Conservation (phyloP, 2,888 invertebrate species). For the Chaetoderma sp. region DNA sequence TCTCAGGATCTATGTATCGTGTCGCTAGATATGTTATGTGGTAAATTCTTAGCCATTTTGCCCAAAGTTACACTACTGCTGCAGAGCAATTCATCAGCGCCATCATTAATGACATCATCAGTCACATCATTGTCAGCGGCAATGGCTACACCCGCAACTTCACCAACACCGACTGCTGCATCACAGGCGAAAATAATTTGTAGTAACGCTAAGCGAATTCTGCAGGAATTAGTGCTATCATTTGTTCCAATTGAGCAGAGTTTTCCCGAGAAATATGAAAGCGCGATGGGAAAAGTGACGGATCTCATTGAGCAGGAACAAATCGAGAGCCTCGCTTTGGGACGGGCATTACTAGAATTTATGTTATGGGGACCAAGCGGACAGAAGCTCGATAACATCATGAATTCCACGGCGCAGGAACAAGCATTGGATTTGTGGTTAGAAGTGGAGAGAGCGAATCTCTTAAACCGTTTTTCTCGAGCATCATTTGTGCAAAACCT, state of each 20-base stretch:
- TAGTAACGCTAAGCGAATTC: neutral
- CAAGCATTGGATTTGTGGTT: slow-evolving; percentile 44
- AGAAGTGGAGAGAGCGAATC: slow-evolving; percentile 48
- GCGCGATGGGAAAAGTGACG: slow-evolving; percentile 43
- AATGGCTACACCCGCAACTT: no score
- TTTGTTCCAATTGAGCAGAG: slow-evolving; percentile 2
- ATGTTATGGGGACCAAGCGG: slow-evolving; percentile 54
- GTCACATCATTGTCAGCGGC: no score
- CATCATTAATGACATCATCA: no score
- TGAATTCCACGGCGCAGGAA: neutral
- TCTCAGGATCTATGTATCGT: neutral
- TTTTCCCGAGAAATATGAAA: slow-evolving; percentile 26
- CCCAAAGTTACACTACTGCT: neutral
- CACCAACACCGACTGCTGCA: neutral
- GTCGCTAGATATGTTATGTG: neutral
- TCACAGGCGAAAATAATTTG: neutral
- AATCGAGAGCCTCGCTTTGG: slow-evolving; percentile 51
- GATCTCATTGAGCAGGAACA: slow-evolving; percentile 46
- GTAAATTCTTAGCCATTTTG: slow-evolving; percentile 5
- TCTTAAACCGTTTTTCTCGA: slow-evolving; percentile 50
- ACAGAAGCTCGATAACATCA: slow-evolving; percentile 21
- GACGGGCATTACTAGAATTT: slow-evolving; percentile 56
- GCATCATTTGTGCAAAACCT: slow-evolving; percentile 5
- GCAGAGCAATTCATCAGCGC: no score
- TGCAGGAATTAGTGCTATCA: slow-evolving; percentile 1